Evolutionary conservation across 2,888 invertebrate genomes (phyloP), one percentile per base, ranked within the genome.

Genomic region (Rhamphomyia laevipes): DNA sequence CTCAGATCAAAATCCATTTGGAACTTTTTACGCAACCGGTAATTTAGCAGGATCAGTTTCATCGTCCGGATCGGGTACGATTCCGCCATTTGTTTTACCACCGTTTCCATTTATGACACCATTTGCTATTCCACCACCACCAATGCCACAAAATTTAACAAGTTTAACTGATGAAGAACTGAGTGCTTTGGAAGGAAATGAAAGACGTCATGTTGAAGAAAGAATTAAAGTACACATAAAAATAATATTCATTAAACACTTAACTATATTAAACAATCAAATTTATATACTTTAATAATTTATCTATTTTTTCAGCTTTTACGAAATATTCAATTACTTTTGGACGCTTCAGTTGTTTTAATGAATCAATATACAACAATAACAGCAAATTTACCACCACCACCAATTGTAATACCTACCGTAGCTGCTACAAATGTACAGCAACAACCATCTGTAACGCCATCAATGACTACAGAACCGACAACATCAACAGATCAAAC

Each of bases 311-410:
- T 82, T 7, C 72, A 83, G 74, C 76, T 85, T 61, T 73, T 92
- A 46, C 78, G 83, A 51, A 89, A 93, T 71, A 86, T 93, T 57
- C 84, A 91, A 73, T 75, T 89, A 2, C 80, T 99, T 70, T 69
- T 99, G 58, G 96, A 97, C 70, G 92, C 95, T 40, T 93, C 95
- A 4, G 86, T 88, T 52, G 74, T 90, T 45, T 84, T 97, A 73
- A 91, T 97, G 87, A 87, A 90, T 62, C 95, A 96, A 67, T 97
- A 96, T 70, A 82, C 84, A 51, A 74, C 79, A 45, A 80, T 84
- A 18, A 81, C 82, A 45, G 72, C 80, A 44, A 74, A 68, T 65
- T 70, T 70, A 67, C 79, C 73, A 53, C 73, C 61, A 59, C 73
- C 64, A 65, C 65, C 52, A 58, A 66, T 71, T 60, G 55, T 66